Conservation (phyloP, 2,888 invertebrate genomes). For the Oconnorella tubifera region DNA sequence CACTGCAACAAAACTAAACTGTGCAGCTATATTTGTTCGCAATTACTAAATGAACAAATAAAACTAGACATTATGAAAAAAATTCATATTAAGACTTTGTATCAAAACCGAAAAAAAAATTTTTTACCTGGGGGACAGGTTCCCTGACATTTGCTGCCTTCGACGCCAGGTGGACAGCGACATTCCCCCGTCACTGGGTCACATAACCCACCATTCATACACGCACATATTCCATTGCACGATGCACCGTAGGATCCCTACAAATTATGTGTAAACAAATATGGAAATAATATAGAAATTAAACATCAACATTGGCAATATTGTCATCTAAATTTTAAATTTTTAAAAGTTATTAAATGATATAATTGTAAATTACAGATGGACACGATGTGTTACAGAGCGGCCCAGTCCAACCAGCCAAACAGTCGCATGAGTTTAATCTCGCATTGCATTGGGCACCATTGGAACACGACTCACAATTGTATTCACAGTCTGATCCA, state of each 20-base stretch:
- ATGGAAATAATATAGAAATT: no score
- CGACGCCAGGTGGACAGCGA: constrained; percentile 46
- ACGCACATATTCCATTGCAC: constrained; percentile 50
- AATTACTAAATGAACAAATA: no score
- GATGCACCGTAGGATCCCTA: constrained; percentile 54
- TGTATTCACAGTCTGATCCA: constrained; percentile 51
- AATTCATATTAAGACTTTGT: no score
- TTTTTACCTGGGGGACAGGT: constrained; percentile 59
- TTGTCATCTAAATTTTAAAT: no score
- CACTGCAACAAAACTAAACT: no score
- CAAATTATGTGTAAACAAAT: no score
- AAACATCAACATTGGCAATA: no score
- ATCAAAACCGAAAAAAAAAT: no score
- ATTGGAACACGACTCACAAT: constrained; percentile 48
- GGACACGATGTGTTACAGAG: constrained; percentile 13
- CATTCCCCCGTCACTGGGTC: constrained; percentile 50
- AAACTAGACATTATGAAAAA: no score
- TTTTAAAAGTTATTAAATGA: no score
- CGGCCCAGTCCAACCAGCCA: constrained; percentile 41
- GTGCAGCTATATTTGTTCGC: no score
- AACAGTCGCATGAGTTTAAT: constrained; percentile 52
- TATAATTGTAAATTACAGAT: no score
- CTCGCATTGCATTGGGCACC: constrained; percentile 50
- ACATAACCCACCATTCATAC: constrained; percentile 53
- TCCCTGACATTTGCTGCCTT: constrained; percentile 54